These are phyloP conservation scores for Cydia pomonella DNA, from an alignment of 1,140 invertebrate species.

Conservation along the genomic window DNA sequence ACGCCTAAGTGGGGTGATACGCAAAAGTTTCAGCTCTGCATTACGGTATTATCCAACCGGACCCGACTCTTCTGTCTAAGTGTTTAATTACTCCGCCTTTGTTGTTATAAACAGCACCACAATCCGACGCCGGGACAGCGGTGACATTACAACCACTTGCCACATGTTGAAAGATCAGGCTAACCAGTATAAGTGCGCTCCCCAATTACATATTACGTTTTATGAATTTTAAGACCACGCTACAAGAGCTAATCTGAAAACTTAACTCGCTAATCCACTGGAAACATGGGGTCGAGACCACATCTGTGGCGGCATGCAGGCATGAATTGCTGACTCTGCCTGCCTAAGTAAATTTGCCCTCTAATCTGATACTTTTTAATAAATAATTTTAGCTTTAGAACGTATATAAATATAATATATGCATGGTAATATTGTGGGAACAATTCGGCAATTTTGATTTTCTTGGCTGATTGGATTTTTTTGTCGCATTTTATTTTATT, in stretches of 20 bases:
- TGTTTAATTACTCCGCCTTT: constrained; percentile 60
- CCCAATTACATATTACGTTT: neutral
- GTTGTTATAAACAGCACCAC: constrained; percentile 57
- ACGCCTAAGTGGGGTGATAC: constrained; percentile 34
- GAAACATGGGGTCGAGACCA: constrained; percentile 32
- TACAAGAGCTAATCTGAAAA: neutral
- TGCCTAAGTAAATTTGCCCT: constrained; percentile 54
- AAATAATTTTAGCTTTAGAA: constrained; percentile 51
- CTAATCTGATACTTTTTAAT: constrained; percentile 63
- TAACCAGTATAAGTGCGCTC: neutral
- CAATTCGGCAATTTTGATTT: constrained; percentile 38
- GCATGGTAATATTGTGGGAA: constrained; percentile 41
- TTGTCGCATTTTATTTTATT: neutral
- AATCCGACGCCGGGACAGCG: constrained; percentile 42
- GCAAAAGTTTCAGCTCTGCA: constrained; percentile 35
- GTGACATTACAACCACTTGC: neutral
- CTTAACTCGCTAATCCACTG: neutral
- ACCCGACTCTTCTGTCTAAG: constrained; percentile 45
- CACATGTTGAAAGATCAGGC: neutral
- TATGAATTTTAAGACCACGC: neutral
- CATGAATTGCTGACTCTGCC: constrained; percentile 55
- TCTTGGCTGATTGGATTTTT: constrained; percentile 37
- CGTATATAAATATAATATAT: constrained; percentile 37
- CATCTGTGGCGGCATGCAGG: constrained; percentile 49
- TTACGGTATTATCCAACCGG: constrained; percentile 39